Evolutionary conservation across 2,888 invertebrate species (phyloP).

Genomic region (Metellina segmentata): DNA sequence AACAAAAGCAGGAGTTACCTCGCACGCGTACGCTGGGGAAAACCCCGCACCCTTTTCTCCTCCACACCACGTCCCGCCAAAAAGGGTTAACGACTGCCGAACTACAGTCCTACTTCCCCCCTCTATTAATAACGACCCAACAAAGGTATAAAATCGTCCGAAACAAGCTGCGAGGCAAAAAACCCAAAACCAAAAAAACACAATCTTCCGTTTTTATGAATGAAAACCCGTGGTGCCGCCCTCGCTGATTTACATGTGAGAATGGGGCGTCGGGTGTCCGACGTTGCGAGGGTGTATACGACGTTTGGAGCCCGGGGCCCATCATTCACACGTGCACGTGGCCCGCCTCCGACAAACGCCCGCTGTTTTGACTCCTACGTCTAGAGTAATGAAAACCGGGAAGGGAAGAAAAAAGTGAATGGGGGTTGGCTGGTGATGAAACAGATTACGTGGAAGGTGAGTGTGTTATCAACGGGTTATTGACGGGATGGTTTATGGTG

Average conservation of each 20-base stretch:
- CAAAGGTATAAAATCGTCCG: background rate
- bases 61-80: background rate
- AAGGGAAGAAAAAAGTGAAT: background rate
- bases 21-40: constrained; percentile 40
- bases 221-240: constrained; percentile 52
- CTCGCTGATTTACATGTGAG: constrained; percentile 73
- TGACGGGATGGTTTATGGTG: constrained; percentile 57
- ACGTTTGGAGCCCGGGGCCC: constrained; percentile 59
- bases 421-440: background rate
- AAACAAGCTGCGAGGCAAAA: constrained; percentile 33
- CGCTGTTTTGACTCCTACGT: constrained; percentile 70
- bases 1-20: constrained; percentile 73
- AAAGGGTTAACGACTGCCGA: constrained; percentile 72
- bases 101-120: constrained; percentile 24
- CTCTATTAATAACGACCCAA: background rate
- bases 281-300: constrained; percentile 56
- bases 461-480: constrained; percentile 65
- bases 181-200: constrained; percentile 23
- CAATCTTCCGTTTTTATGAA: constrained; percentile 59
- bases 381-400: constrained; percentile 32
- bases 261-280: constrained; percentile 61
- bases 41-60: constrained; percentile 42
- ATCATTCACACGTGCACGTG: constrained; percentile 69
- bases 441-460: background rate
- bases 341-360: constrained; percentile 68